Evolutionary conservation across 1,140 invertebrate genomes (phyloP), one percentile per base, ranked within the genome.

Genomic region (Drosophila bipectinata): DNA sequence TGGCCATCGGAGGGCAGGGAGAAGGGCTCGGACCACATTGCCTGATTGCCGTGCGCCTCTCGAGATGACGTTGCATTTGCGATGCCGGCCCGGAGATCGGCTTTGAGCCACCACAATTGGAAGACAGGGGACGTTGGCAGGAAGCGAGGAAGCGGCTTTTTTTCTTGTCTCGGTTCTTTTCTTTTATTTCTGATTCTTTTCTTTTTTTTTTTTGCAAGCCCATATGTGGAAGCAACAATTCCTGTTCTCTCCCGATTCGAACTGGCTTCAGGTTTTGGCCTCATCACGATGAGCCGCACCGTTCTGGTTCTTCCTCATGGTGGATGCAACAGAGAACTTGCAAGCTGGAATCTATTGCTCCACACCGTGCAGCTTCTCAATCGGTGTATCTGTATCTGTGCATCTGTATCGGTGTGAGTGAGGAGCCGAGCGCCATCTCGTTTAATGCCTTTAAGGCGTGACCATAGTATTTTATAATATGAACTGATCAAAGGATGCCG

Each of bases 391-490:
- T 48, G 12, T 61, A 18, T 28, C 26, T 47, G 8, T 53, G 41
- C 60, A 32, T 69, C 30, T 67, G 45, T 75, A 59, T 79, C 39
- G 71, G 73, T 76, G 59, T 79, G 53, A 79, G 61, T 87, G 77
- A 78, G 66, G 45, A 83, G 72, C 80, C 64, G 90, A 91, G 90
- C 90, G 90, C 90, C 90, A 91, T 91, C 90, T 91, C 90, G 90
- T 91, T 91, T 91, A 91, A 91, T 91, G 90, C 90, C 90, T 91
- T 91, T 90, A 91, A 91, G 90, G 90, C 90, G 90, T 91, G 90
- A 91, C 90, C 90, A 90, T 88, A 91, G 90, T 91, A 91, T 91
- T 91, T 91, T 91, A 91, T 91, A 91, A 91, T 90, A 87, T 91
- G 87, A 85, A 89, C 79, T 91, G 90, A 91, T 91, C 90, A 91